Base-by-base conservation (phyloP, 2,888 invertebrate species). In the Troides aeacus region DNA sequence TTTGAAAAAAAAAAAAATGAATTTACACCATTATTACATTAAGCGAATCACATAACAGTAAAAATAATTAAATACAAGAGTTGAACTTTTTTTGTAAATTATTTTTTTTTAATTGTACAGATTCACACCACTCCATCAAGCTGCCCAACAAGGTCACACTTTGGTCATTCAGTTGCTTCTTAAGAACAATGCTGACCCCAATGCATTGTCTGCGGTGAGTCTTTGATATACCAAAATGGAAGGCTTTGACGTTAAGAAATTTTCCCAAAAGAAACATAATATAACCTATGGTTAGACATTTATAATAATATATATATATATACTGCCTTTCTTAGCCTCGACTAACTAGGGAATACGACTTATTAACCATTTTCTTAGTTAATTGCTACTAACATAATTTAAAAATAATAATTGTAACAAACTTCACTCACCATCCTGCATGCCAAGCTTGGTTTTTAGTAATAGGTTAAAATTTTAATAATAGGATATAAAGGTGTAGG, bases 101-200 rank as follows among this genome's bases (percentile, higher is more conserved):
- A 53, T 7, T 53, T 1, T 15, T 36, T 36, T 60, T 36, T 15
- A 60, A 39, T 42, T 42, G 42, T 62, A 24, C 81, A 93, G 93
- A 62, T 98, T 98, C 87, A 99, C 99, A 0, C 98, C 99, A 0
- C 93, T 99, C 18, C 99, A 99, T 93, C 99, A 99, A 85, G 99
- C 99, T 0, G 98, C 99, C 0, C 99, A 99, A 83, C 99, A 99
- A 88, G 99, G 99, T 0, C 99, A 99, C 88, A 97, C 98, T 1
- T 95, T 98, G 78, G 97, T 99, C 74, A 98, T 99, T 66, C 97
- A 97, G 81, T 93, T 99, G 66, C 93, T 99, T 58, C 93, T 99
- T 76, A 98, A 99, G 82, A 96, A 97, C 90, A 97, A 96, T 82
- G 99, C 99, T 0, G 97, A 98, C 84, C 99, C 99, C 5, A 98